These are phyloP conservation scores for Dasypogon diadema DNA, from an alignment of 2,888 invertebrate species.

Conservation along the genomic window DNA sequence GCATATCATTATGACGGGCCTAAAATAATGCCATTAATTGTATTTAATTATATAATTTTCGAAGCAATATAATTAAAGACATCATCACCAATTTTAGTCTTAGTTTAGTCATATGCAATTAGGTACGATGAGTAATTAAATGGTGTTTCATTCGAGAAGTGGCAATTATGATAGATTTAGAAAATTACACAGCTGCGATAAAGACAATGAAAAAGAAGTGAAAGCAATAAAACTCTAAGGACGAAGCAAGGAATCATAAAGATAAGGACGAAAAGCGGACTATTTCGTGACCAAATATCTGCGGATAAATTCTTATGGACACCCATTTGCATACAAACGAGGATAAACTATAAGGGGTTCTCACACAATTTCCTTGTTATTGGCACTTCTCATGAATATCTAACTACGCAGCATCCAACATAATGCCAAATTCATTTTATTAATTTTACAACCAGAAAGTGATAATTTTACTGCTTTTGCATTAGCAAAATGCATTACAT, in stretches of 20 bases:
- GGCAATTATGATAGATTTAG: too few species aligned
- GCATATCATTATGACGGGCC: too few species aligned
- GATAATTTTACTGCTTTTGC: too few species aligned
- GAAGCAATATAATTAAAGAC: too few species aligned
- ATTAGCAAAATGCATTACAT: too few species aligned
- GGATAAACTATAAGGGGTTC: conserved; percentile 30
- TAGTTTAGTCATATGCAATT: too few species aligned
- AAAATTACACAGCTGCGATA: too few species aligned
- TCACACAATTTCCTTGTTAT: conserved; percentile 17
- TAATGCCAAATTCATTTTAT: not conserved
- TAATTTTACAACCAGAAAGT: conserved; percentile 22
- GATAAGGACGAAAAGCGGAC: conserved; percentile 33
- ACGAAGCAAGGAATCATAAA: conserved; percentile 23
- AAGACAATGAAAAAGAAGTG: conserved; percentile 22
- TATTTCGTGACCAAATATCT: conserved; percentile 39
- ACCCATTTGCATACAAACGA: conserved; percentile 29
- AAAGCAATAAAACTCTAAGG: conserved; percentile 24
- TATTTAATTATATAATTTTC: too few species aligned
- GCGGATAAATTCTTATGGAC: conserved; percentile 26
- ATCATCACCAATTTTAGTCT: too few species aligned
- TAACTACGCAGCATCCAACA: not conserved
- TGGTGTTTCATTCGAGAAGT: too few species aligned
- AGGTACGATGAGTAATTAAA: too few species aligned
- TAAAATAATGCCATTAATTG: too few species aligned
- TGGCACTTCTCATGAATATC: conserved; percentile 33